These are phyloP conservation scores for Spicauda simplicius DNA, from an alignment of 2,888 invertebrate species.

Conservation along the genomic window DNA sequence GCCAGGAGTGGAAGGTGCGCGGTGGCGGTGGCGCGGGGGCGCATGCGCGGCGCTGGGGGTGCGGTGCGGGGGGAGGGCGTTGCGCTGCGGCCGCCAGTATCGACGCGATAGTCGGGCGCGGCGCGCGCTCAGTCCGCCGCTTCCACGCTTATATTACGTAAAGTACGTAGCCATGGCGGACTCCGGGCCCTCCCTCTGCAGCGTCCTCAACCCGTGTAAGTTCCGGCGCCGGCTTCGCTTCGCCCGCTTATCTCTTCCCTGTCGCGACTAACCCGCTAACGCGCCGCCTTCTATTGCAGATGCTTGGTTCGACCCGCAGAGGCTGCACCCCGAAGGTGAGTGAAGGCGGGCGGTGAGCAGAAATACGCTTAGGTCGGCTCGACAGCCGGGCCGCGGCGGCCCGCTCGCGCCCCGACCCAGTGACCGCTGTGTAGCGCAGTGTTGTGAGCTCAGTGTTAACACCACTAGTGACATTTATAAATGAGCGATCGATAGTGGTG, in stretches of 20 bases:
- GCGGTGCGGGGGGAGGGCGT: slow-evolving; percentile 53
- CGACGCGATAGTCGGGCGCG: slow-evolving; percentile 84
- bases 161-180: slow-evolving; percentile 74
- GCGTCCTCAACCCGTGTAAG: slow-evolving; percentile 80
- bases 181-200: slow-evolving; percentile 79
- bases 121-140: slow-evolving; percentile 74
- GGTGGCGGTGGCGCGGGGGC: slow-evolving; percentile 44
- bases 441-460: slow-evolving; percentile 52
- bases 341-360: slow-evolving; percentile 52
- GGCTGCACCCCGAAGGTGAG: slow-evolving; percentile 96
- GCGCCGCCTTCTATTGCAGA: slow-evolving; percentile 90
- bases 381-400: slow-evolving; percentile 36
- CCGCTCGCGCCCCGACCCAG: slow-evolving; percentile 43
- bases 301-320: slow-evolving; percentile 97
- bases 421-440: slow-evolving; percentile 48
- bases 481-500: slow-evolving; percentile 45
- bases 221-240: slow-evolving; percentile 54
- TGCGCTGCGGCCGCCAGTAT: slow-evolving; percentile 76
- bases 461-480: slow-evolving; percentile 44
- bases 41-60: slow-evolving; percentile 51
- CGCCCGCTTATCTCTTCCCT: slow-evolving; percentile 64
- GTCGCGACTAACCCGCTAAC: slow-evolving; percentile 84
- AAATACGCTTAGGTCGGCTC: slow-evolving; percentile 53
- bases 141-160: slow-evolving; percentile 74
- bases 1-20: slow-evolving; percentile 45